These are phyloP conservation scores for Trichonephila clavipes DNA, from an alignment of 1,140 invertebrate species.

Conservation along the genomic window DNA sequence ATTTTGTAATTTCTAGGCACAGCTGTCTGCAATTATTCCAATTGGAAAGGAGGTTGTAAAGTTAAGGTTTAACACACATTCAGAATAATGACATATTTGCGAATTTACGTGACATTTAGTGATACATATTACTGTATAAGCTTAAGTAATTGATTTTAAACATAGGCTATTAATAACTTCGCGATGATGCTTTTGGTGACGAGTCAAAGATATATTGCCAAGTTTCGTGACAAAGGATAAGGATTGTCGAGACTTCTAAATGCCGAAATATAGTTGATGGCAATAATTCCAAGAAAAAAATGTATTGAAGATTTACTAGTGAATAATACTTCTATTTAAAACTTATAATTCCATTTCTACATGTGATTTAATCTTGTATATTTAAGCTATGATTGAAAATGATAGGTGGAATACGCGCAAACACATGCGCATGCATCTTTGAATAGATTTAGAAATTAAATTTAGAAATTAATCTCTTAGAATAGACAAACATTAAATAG, in stretches of 20 bases:
- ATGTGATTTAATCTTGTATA: no score
- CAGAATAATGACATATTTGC: neutral
- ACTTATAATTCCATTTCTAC: no score
- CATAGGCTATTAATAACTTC: neutral
- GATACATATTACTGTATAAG: neutral
- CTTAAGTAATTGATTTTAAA: neutral
- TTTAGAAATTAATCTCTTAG: no score
- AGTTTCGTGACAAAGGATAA: neutral
- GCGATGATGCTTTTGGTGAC: neutral
- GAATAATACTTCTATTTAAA: neutral
- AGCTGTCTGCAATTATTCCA: neutral
- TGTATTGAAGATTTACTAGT: neutral
- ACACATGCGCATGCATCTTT: no score
- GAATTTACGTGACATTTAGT: neutral
- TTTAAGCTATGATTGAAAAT: no score
- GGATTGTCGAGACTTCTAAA: neutral
- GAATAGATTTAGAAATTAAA: no score
- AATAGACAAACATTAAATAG: no score
- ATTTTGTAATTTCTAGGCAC: neutral
- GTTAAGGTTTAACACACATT: neutral
- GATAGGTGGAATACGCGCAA: no score
- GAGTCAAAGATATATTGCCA: neutral
- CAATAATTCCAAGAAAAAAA: neutral
- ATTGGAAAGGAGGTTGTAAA: neutral
- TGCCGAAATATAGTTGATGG: no score